Percentiles rank a stretch among this genome's conserved stretches.
These are phyloP conservation scores for Sitophilus oryzae DNA, from an alignment of 1,140 invertebrate species.

Conservation along the genomic window DNA sequence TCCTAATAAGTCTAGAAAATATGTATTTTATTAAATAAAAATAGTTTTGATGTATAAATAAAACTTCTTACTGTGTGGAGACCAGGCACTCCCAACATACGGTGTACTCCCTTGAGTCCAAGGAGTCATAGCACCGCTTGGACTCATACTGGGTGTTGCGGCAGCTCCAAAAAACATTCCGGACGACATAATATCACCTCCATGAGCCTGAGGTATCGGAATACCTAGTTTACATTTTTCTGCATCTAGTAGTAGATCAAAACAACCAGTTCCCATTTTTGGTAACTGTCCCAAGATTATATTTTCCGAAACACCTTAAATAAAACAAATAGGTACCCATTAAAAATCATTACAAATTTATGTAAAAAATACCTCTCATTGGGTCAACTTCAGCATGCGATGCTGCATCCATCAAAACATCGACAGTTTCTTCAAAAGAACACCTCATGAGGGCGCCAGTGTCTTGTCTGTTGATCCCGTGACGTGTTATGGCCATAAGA, in stretches of 20 bases:
- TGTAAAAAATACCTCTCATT: slow-evolving; percentile 34
- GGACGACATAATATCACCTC: slow-evolving; percentile 61
- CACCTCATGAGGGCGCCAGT: slow-evolving; percentile 99
- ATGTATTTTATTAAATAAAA: neutral
- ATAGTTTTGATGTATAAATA: too few species aligned
- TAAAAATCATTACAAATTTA: neutral
- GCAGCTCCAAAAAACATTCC: slow-evolving; percentile 87
- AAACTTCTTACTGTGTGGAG: slow-evolving; percentile 59
- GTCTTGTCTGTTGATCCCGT: slow-evolving; percentile 99
- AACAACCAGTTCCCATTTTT: slow-evolving; percentile 95
- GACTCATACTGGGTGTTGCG: slow-evolving; percentile 83
- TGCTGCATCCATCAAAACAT: slow-evolving; percentile 97
- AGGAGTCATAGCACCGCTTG: slow-evolving; percentile 89
- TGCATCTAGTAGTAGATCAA: slow-evolving; percentile 94
- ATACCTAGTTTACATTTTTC: slow-evolving; percentile 99
- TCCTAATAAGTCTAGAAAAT: slow-evolving; percentile 54
- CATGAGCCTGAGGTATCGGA: slow-evolving; percentile 77
- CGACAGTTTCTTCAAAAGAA: slow-evolving; percentile 93
- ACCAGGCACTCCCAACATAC: slow-evolving; percentile 76
- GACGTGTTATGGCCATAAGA: slow-evolving; percentile 99
- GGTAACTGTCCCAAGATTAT: slow-evolving; percentile 99
- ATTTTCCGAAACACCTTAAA: slow-evolving; percentile 90
- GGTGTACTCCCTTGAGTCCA: slow-evolving; percentile 90
- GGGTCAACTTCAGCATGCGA: slow-evolving; percentile 83
- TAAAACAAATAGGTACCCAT: neutral